phyloP scores from a whole-genome alignment of 2,113 vertebrate genomes.

The Spea multiplicata region DNA sequence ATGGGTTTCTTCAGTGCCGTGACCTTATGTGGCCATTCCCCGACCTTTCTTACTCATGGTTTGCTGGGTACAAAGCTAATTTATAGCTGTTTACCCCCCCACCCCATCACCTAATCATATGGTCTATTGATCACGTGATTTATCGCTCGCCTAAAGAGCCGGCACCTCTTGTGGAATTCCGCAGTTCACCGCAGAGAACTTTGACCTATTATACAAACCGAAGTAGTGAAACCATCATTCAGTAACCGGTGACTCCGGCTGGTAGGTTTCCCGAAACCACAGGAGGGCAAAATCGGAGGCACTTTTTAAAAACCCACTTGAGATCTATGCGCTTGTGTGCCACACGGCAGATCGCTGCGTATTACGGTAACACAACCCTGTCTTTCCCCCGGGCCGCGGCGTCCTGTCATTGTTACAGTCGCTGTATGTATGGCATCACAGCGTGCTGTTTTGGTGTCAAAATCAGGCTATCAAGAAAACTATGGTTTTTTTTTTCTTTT shows the following conservation, averaged over 20 bases:
- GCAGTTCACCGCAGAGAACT: constrained; percentile 69
- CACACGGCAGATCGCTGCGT: neutral
- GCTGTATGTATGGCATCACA: too few relatives aligned
- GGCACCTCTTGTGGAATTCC: constrained; percentile 72
- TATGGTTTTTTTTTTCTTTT: too few relatives aligned
- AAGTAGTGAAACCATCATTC: constrained; percentile 68
- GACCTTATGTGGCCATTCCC: constrained; percentile 72
- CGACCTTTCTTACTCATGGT: constrained; percentile 77
- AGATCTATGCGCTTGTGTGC: neutral
- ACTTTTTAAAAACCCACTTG: constrained; percentile 3
- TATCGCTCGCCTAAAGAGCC: constrained; percentile 77
- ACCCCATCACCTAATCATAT: constrained; percentile 83
- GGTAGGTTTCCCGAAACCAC: constrained; percentile 55
- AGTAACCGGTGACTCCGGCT: constrained; percentile 58
- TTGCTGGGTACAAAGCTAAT: constrained; percentile 76
- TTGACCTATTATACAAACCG: constrained; percentile 73
- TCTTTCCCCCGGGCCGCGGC: too few relatives aligned
- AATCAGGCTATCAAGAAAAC: too few relatives aligned
- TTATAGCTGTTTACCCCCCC: constrained; percentile 77
- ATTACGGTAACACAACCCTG: too few relatives aligned
- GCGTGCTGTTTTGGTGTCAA: too few relatives aligned
- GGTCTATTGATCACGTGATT: constrained; percentile 87
- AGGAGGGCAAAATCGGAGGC: constrained; percentile 60
- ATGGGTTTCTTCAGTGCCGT: constrained; percentile 64
- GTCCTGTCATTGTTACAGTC: too few relatives aligned